Evolutionary conservation across 2,888 invertebrate species (phyloP).

Genomic region (Aporophyla lueneburgensis): DNA sequence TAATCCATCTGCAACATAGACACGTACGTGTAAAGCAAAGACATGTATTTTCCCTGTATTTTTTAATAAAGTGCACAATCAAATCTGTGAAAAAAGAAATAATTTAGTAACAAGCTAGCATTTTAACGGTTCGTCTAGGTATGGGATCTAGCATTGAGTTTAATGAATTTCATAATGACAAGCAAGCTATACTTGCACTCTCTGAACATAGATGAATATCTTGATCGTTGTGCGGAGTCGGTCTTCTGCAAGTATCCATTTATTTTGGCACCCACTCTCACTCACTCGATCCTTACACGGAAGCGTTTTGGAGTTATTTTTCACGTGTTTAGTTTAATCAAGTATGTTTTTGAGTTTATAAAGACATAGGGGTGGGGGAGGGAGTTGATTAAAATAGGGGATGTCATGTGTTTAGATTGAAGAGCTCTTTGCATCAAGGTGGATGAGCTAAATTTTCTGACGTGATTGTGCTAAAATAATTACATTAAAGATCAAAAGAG

Average conservation of each 20-base stretch:
- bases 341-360: conserved; percentile 50
- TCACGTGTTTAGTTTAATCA: conserved; percentile 56
- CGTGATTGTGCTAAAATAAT: conserved; percentile 1
- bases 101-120: too few species aligned
- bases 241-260: background rate
- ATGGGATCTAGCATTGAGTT: too few species aligned
- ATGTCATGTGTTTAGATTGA: conserved; percentile 22
- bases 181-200: background rate
- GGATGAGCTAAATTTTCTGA: background rate
- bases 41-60: too few species aligned
- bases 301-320: conserved; percentile 50
- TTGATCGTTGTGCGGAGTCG: background rate
- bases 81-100: too few species aligned
- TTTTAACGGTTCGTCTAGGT: too few species aligned
- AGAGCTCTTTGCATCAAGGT: conserved; percentile 13
- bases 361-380: conserved; percentile 18
- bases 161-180: too few species aligned
- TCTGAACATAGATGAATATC: background rate
- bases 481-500: background rate
- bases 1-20: too few species aligned
- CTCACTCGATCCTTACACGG: conserved; percentile 45
- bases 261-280: conserved; percentile 9
- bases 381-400: conserved; percentile 47
- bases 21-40: too few species aligned
- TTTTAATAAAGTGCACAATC: too few species aligned